A percentile compares a stretch with the other conserved stretches of the same genome.
phyloP scores from a whole-genome alignment of 2,888 invertebrate genomes.

The Metacarcinus magister region DNA sequence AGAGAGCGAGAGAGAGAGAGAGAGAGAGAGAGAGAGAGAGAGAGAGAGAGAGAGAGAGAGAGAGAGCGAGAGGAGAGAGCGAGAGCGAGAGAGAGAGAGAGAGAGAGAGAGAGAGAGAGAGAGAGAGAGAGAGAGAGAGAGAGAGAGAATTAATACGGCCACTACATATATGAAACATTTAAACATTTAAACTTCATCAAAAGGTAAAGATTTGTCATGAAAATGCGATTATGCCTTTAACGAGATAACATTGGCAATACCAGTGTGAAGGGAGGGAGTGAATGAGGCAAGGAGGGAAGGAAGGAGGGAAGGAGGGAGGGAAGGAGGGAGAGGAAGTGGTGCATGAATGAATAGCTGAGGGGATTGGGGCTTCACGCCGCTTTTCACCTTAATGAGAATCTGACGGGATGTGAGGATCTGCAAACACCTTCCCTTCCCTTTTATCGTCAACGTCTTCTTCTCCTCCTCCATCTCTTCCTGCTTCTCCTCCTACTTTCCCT shows the following conservation, averaged over 20 bases:
- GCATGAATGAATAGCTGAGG: not conserved
- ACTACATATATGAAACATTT: not conserved
- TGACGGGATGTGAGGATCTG: not conserved
- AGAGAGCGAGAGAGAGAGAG: not conserved
- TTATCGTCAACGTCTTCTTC: too few species aligned
- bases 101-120: not conserved
- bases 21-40: not conserved
- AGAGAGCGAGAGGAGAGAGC: too few species aligned
- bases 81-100: too few species aligned
- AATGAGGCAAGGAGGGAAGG: not conserved
- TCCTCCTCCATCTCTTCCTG: not conserved
- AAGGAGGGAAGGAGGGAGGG: not conserved
- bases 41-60: too few species aligned
- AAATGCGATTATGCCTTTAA: too few species aligned
- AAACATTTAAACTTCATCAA: not conserved
- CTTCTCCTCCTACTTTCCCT: too few species aligned
- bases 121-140: not conserved
- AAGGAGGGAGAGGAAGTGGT: not conserved
- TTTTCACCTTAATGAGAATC: not conserved
- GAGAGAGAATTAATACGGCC: not conserved
- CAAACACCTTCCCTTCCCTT: not conserved
- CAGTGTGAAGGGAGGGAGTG: not conserved
- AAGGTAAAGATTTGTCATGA: too few species aligned
- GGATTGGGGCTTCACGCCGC: not conserved
- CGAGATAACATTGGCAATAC: too few species aligned